These are phyloP conservation scores for Enteromius afrohamiltoni DNA, from an alignment of 2,797 vertebrate species.

Conservation along the genomic window DNA sequence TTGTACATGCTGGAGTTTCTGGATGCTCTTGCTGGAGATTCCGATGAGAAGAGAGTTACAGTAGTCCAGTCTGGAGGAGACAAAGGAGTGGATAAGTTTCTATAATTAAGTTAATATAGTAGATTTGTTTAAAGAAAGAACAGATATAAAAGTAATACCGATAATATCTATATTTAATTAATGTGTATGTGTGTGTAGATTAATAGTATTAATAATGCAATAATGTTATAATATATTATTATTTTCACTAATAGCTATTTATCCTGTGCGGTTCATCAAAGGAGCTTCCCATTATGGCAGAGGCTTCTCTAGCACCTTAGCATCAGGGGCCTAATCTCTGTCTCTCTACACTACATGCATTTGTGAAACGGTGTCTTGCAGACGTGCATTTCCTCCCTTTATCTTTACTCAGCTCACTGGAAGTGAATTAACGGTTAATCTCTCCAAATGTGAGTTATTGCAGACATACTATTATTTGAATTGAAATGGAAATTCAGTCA, in stretches of 20 bases:
- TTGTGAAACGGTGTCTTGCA: constrained; percentile 45
- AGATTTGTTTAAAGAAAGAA: no score
- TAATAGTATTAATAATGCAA: background rate
- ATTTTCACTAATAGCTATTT: background rate
- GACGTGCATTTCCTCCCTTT: constrained; percentile 42
- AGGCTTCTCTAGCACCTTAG: background rate
- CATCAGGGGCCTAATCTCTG: background rate
- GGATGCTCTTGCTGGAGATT: no score
- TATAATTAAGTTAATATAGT: no score
- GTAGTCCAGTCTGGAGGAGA: background rate
- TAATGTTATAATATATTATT: background rate
- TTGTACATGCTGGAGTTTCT: no score
- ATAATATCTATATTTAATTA: no score
- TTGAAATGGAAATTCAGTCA: constrained; percentile 45
- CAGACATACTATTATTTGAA: constrained; percentile 51
- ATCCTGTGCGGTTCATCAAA: background rate
- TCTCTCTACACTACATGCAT: constrained; percentile 4
- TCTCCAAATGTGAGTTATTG: constrained; percentile 50
- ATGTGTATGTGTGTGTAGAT: background rate
- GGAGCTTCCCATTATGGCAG: background rate
- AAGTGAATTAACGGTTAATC: constrained; percentile 55
- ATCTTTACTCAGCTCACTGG: constrained; percentile 44
- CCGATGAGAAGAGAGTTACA: no score
- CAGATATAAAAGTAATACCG: no score
- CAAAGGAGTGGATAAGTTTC: no score